These are phyloP conservation scores for Muscicapa comitata DNA, from an alignment of 2,797 vertebrate species.

Conservation along the genomic window DNA sequence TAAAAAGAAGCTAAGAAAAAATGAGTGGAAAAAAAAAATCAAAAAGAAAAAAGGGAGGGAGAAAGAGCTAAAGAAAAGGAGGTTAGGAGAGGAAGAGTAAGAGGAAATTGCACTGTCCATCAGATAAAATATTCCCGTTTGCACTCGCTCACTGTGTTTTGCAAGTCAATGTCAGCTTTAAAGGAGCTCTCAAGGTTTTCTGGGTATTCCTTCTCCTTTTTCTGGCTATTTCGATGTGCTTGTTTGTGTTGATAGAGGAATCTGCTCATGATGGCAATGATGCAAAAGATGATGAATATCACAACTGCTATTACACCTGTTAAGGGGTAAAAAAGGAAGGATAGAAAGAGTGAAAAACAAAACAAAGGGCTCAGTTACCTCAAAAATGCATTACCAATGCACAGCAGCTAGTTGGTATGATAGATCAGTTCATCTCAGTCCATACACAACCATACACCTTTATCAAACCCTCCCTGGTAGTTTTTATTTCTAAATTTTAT, in stretches of 20 bases:
- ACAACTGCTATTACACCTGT: constrained; percentile 92
- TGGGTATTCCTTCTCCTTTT: constrained; percentile 85
- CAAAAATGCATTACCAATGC: not conserved
- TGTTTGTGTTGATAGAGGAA: constrained; percentile 90
- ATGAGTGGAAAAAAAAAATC: not conserved
- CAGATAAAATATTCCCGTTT: constrained; percentile 97
- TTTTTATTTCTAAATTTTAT: not conserved
- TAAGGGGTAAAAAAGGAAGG: not conserved
- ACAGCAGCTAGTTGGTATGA: not conserved
- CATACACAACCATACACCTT: not conserved
- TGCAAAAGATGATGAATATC: constrained; percentile 89
- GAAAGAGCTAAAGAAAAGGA: not conserved
- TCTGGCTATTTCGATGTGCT: constrained; percentile 75
- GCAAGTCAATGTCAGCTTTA: constrained; percentile 85
- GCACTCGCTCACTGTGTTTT: constrained; percentile 88
- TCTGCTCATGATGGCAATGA: constrained; percentile 85
- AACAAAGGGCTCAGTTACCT: not conserved
- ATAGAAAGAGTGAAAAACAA: not conserved
- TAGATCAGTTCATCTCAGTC: not conserved
- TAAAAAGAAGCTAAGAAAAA: constrained; percentile 11
- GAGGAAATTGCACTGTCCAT: constrained; percentile 57
- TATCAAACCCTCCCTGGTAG: not conserved
- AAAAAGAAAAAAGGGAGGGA: not conserved
- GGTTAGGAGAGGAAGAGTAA: not conserved
- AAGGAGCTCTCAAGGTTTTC: constrained; percentile 82